Evolutionary conservation across 2,888 invertebrate species (phyloP), one percentile per base, ranked within the genome.

Genomic region (Heliconius hortense): DNA sequence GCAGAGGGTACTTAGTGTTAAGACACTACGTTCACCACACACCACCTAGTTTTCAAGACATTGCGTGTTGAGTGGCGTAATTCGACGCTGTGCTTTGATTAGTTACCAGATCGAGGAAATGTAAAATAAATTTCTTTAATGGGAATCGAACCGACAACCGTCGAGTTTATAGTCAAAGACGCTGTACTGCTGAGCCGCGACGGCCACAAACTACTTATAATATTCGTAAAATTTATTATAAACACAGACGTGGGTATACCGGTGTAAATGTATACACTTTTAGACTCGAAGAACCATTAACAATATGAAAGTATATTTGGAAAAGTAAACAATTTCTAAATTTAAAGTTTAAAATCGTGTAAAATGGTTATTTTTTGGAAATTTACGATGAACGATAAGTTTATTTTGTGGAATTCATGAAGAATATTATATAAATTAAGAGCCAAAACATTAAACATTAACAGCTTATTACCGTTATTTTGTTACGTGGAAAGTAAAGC

Each of bases 151-250:
- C 4, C n/a, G 11, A 56, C 56, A 56, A 56, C 2, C 18, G 21
- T 48, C 21, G 18, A 0, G 18, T 48, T 48, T 7, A 18, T 4
- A 48, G 48, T 48, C 48, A n/a, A 3, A 56, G 21, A 56, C 10
- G 10, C 56, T n/a, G 10, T 56, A n/a, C 56, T 21, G n/a, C 3
- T 56, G n/a, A 8, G 10, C 2, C 7, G 21, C 21, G 10, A 1
- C 56, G 56, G n/a, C 21, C 3, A n/a, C 0, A 39, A 53, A 56
- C 13, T 15, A 56, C n/a, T 69, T 69, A 75, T 71, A 43, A 66
- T 75, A 75, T 71, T 59, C 4, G n/a, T 21, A 39, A 26, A 64
- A 75, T 75, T 75, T 71, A 75, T 71, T 70, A 71, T 43, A 75
- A 75, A 75, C 74, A 74, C 63, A 48, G 48, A 26, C 53, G 48